Base-by-base conservation (phyloP, 1,140 invertebrate species). In the Dreissena rostriformis region DNA sequence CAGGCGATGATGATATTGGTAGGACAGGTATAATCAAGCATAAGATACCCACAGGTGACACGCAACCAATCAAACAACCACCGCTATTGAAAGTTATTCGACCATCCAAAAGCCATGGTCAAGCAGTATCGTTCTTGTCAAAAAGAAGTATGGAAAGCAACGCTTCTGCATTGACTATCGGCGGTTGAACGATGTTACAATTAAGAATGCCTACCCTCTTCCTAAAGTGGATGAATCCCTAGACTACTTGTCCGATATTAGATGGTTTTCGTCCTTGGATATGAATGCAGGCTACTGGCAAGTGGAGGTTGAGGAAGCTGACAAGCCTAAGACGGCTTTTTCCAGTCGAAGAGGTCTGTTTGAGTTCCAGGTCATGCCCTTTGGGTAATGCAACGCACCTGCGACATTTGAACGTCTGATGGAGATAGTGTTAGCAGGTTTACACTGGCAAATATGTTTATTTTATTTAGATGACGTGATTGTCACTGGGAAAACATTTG, bases 151-250 rank as follows among this genome's bases (percentile, higher is more conserved):
- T 72, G 85, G 87, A 14, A 63, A 66, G 17, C 57, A 82, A 0
- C 28, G 91, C 17, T 88, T 91, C 29, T 91, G 89, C 68, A 72
- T 88, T 5, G 88, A 92, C 55, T 90, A 88, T 71, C 29, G 86
- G 26, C 68, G 83, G 26, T 82, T 90, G 2, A 91, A 91, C 65
- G 70, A 83, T 29, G 85, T 89, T 0, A 86, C 86, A 1, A 39
- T 67, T 5, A 55, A 76, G 68, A 77, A 85, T 51, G 39, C 55
- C 80, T 61, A 14, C 14, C 14, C n/a, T 61, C 14, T 14, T n/a
- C 55, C 14, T n/a, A 61, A n/a, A 14, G n/a, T n/a, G n/a, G 55
- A 15, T 14, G 55, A 15, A 15, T n/a, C n/a, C 55, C n/a, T 61
- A 61, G 14, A 14, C n/a, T 61, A n/a, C 14, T 61, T 61, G n/a